Evolutionary conservation across 2,888 invertebrate genomes (phyloP), one percentile per base, ranked within the genome.

Genomic region (Scaptodrosophila latifasciaeformis): DNA sequence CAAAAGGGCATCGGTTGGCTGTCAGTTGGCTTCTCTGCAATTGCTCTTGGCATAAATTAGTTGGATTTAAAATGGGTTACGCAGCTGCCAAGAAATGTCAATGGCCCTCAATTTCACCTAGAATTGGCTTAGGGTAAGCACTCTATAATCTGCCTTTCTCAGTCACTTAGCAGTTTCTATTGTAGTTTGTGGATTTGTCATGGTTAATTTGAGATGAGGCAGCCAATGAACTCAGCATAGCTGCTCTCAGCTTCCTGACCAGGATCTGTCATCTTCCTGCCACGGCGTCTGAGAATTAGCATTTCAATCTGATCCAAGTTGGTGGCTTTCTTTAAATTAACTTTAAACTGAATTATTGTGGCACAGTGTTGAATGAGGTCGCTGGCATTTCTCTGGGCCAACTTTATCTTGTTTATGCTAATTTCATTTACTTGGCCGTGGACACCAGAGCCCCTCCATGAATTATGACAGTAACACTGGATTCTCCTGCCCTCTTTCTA

Each of bases 11-110:
- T 15, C 15, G 17, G 4, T 29, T 9, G 2, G 17, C 19, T 2
- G 9, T n/a, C 45, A 31, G 17, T n/a, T 21, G 13, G 17, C 18
- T 30, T 42, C 61, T 27, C 37, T 55, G 49, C 45, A 47, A 53
- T 55, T 65, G 72, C 79, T 63, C 79, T 78, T 79, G 79, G 72
- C 76, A 72, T 72, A 79, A 72, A 72, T 72, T 78, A 72, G 66
- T 66, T 64, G 53, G 13, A 29, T 49, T 54, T 53, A 45, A 71
- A 68, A 63, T 76, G 63, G 72, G 77, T 66, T 71, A 62, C 34
- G 35, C 4, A 31, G 37, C 54, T 43, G 43, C 21, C 18, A 15
- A 43, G 37, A 55, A 55, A 67, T 51, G 59, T 56, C 54, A 42
- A 29, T 50, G 24, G 24, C 39, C 59, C 29, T 37, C 3, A 43